These are phyloP conservation scores for Corapipo altera DNA, from an alignment of 2,113 vertebrate species.

Conservation along the genomic window DNA sequence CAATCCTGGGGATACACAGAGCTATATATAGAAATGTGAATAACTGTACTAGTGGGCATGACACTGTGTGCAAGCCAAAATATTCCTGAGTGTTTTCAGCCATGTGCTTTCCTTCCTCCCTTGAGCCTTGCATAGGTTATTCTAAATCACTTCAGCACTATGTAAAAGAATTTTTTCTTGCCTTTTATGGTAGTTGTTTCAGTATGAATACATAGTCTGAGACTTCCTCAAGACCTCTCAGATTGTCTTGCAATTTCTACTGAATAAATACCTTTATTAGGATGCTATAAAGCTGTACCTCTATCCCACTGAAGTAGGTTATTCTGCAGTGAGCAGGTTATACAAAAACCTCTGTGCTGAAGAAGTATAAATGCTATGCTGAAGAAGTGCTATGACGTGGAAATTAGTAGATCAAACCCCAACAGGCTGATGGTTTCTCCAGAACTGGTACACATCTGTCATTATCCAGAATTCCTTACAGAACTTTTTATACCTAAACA, in stretches of 20 bases:
- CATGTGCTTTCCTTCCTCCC: background rate
- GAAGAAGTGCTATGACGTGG: background rate
- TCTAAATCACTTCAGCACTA: background rate
- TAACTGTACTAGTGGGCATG: background rate
- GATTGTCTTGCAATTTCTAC: background rate
- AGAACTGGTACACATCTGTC: background rate
- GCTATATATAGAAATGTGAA: constrained; percentile 35
- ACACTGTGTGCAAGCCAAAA: background rate
- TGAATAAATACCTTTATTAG: background rate
- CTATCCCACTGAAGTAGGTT: background rate
- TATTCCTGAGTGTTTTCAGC: background rate
- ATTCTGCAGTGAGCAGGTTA: background rate
- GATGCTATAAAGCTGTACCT: background rate
- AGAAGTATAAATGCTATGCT: background rate
- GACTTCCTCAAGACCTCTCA: background rate
- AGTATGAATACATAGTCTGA: background rate
- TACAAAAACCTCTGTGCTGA: background rate
- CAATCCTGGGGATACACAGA: background rate
- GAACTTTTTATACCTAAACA: background rate
- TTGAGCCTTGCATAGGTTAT: background rate
- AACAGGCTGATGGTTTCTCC: background rate
- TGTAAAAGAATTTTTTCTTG: background rate
- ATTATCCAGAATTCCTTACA: background rate
- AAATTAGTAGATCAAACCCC: background rate
- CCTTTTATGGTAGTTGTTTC: background rate